Conservation (phyloP, 1,140 invertebrate genomes). For the Neodiprion fabricii region DNA sequence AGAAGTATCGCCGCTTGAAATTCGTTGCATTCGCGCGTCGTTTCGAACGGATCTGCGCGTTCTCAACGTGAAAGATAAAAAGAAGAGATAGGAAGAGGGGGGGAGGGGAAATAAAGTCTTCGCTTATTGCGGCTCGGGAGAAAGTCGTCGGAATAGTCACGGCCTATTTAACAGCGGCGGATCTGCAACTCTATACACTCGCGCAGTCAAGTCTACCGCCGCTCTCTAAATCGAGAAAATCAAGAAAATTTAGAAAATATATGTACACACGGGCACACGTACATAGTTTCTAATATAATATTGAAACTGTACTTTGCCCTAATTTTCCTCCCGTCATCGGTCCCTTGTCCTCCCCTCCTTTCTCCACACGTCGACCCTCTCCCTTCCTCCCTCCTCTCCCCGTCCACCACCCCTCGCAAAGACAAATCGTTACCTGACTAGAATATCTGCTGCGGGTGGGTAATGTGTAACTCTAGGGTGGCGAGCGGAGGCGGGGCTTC, state of each 20-base stretch:
- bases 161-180: slow-evolving; percentile 47
- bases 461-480: slow-evolving; percentile 5
- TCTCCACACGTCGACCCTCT: not conserved
- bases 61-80: not conserved
- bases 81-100: not conserved
- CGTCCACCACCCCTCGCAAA: not conserved
- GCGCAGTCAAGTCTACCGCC: not conserved
- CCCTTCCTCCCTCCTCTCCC: not conserved
- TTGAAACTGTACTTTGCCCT: too few species aligned
- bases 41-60: too few species aligned
- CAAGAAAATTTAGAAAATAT: not conserved
- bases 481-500: not conserved
- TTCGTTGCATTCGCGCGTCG: too few species aligned
- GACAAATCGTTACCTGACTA: slow-evolving; percentile 7
- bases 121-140: slow-evolving; percentile 35
- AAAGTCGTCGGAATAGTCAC: slow-evolving; percentile 51
- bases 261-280: too few species aligned
- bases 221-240: slow-evolving; percentile 29
- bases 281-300: not conserved
- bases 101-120: slow-evolving; percentile 19
- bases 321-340: too few species aligned
- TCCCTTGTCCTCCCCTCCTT: not conserved
- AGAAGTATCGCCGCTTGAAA: not conserved
- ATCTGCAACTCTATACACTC: slow-evolving; percentile 14
- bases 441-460: not conserved